Conservation (phyloP, 2,888 invertebrate genomes). For the Coremacera marginata region DNA sequence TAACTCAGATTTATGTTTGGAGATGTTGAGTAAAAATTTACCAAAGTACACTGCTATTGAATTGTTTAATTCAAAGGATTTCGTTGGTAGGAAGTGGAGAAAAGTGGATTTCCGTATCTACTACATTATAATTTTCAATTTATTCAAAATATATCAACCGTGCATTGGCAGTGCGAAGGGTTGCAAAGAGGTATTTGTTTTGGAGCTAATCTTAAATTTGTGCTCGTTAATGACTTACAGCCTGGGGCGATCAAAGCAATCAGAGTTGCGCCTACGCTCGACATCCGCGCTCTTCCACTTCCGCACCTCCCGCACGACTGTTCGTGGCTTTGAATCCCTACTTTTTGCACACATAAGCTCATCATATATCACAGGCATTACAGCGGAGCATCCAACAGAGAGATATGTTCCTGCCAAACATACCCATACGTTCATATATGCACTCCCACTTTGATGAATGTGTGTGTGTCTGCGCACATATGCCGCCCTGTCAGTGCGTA, state of each 20-base stretch:
- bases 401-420: slow-evolving; percentile 6
- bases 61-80: no score
- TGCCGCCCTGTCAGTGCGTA: slow-evolving; percentile 24
- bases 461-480: slow-evolving; percentile 26
- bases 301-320: not conserved
- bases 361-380: slow-evolving; percentile 24
- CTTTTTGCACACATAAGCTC: not conserved
- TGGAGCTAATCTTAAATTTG: slow-evolving; percentile 49
- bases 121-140: not conserved
- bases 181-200: slow-evolving; percentile 29
- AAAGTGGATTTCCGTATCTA: no score
- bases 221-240: slow-evolving; percentile 50
- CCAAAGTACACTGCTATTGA: no score
- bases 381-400: not conserved
- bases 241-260: slow-evolving; percentile 50
- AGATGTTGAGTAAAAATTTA: no score
- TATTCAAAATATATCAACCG: not conserved
- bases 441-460: not conserved
- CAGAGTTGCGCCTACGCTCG: slow-evolving; percentile 35
- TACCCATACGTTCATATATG: not conserved
- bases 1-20: no score
- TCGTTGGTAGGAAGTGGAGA: no score
- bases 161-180: not conserved
- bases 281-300: not conserved
- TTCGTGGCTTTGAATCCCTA: not conserved